Percentiles rank a stretch among this genome's conserved stretches.
Conservation (phyloP, 2,113 vertebrate genomes). For the Centropristis striata region DNA sequence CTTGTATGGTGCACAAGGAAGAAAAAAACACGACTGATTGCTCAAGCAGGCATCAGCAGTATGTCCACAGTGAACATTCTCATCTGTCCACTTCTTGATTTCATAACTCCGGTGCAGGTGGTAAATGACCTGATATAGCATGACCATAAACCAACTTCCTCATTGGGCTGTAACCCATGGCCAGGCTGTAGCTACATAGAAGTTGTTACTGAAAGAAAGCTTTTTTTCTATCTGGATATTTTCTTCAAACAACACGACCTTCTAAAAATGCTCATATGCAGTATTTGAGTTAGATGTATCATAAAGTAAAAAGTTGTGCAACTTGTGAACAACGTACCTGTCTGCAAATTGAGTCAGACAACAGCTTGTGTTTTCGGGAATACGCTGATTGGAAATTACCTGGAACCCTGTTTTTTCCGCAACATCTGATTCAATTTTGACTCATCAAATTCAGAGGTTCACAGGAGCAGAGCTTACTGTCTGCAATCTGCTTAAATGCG, state of each 20-base stretch:
- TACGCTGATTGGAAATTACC: background rate
- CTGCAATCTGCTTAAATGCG: slow-evolving; percentile 4
- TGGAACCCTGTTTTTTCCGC: background rate
- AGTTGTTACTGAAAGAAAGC: slow-evolving; percentile 1
- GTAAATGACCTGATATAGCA: slow-evolving; percentile 58
- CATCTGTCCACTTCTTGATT: slow-evolving; percentile 48
- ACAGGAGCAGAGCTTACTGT: slow-evolving; percentile 1
- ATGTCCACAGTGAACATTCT: slow-evolving; percentile 54
- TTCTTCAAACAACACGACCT: slow-evolving; percentile 6
- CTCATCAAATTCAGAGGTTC: slow-evolving; percentile 18
- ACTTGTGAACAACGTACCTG: slow-evolving; percentile 3
- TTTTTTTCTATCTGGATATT: background rate
- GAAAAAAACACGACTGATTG: slow-evolving; percentile 30
- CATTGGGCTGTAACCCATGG: slow-evolving; percentile 24
- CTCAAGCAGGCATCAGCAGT: slow-evolving; percentile 31
- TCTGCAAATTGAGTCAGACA: background rate
- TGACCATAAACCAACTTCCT: slow-evolving; percentile 63
- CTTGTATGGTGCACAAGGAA: background rate
- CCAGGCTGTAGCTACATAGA: slow-evolving; percentile 24
- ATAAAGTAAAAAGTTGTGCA: slow-evolving; percentile 39
- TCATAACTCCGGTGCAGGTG: slow-evolving; percentile 62
- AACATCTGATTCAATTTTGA: slow-evolving; percentile 25
- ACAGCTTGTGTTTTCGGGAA: slow-evolving; percentile 4
- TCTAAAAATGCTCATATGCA: background rate
- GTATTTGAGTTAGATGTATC: background rate